Percentiles rank a stretch among this genome's conserved stretches.
phyloP scores from a whole-genome alignment of 2,113 vertebrate species.

The Phaethornis superciliosus region DNA sequence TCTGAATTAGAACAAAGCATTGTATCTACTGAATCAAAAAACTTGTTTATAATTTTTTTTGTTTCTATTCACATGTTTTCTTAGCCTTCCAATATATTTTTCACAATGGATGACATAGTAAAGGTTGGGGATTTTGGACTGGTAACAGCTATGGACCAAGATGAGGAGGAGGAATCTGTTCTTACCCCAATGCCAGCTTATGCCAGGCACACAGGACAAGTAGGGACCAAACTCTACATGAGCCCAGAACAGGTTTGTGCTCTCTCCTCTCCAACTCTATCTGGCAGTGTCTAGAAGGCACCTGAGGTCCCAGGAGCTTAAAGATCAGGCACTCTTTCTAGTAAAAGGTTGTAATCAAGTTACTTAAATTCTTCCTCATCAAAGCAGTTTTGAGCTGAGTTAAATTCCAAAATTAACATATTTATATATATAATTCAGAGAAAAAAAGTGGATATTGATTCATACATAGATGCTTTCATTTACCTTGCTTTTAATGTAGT shows the following conservation, averaged over 20 bases:
- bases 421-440: background rate
- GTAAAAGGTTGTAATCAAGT: background rate
- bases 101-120: slow-evolving; percentile 96
- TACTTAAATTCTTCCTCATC: background rate
- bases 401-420: background rate
- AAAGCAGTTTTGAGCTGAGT: background rate
- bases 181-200: slow-evolving; percentile 93
- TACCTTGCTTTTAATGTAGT: background rate
- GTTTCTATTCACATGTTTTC: background rate
- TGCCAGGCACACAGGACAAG: slow-evolving; percentile 95
- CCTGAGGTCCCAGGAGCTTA: background rate
- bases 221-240: slow-evolving; percentile 99
- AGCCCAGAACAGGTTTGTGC: slow-evolving; percentile 94
- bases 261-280: background rate
- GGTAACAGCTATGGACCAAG: slow-evolving; percentile 98
- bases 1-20: background rate
- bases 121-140: slow-evolving; percentile 98
- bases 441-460: background rate
- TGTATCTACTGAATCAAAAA: background rate
- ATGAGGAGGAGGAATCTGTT: slow-evolving; percentile 87
- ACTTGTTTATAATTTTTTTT: background rate
- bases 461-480: background rate
- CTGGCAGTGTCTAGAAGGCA: background rate
- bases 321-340: background rate
- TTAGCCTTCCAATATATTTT: slow-evolving; percentile 99